Evolutionary conservation across 2,797 vertebrate genomes (phyloP).

Genomic region (Muraenolepis orangiensis): DNA sequence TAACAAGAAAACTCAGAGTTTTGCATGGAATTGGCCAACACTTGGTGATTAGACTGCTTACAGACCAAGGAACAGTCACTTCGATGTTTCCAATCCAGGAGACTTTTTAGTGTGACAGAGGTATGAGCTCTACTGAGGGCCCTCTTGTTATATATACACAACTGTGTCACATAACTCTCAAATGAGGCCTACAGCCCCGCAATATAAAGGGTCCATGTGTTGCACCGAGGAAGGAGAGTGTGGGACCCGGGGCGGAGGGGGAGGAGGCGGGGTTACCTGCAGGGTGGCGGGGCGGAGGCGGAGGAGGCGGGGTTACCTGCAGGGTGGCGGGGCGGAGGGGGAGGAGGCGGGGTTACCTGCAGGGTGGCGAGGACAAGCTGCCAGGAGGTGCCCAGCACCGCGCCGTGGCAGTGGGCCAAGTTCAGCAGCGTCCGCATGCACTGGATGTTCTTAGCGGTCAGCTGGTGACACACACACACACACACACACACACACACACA

Average conservation of each 20-base stretch:
- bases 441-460: slow-evolving; percentile 98
- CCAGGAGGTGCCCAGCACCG: slow-evolving; percentile 95
- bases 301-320: too few relatives aligned
- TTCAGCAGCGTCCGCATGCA: slow-evolving; percentile 97
- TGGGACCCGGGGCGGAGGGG: too few relatives aligned
- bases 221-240: neutral
- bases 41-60: too few relatives aligned
- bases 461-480: slow-evolving; percentile 65
- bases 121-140: too few relatives aligned
- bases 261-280: slow-evolving; percentile 79
- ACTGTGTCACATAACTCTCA: neutral
- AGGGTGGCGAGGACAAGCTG: slow-evolving; percentile 96
- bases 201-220: neutral
- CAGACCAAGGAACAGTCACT: too few relatives aligned
- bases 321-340: too few relatives aligned
- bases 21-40: too few relatives aligned
- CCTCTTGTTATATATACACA: too few relatives aligned
- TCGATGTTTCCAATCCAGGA: too few relatives aligned
- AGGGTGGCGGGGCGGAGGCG: slow-evolving; percentile 93
- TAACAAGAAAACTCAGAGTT: too few relatives aligned
- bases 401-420: slow-evolving; percentile 94
- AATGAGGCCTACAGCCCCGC: neutral
- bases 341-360: slow-evolving; percentile 78
- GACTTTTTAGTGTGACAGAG: too few relatives aligned
- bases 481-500: neutral